Evolutionary conservation across 35 echinoderm and acorn worm species (phyloP).

Genomic region (Ptychodera flava): DNA sequence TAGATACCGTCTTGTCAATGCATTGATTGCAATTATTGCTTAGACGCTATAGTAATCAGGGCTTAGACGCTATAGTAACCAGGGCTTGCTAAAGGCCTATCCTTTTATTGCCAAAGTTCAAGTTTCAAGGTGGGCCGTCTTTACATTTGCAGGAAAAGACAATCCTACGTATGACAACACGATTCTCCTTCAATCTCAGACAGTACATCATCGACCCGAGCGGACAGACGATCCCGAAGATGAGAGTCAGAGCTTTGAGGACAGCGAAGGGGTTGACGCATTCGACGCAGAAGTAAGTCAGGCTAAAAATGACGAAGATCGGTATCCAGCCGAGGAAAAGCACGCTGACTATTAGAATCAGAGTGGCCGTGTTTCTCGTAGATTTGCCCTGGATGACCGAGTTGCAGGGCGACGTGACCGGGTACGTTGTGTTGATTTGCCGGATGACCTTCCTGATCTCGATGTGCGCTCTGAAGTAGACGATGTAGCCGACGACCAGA

Average conservation of each 20-base stretch:
- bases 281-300: background rate
- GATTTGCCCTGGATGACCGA: background rate
- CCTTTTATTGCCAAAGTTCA: too few species aligned
- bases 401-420: background rate
- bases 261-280: background rate
- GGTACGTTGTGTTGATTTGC: background rate
- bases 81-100: too few species aligned
- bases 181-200: background rate
- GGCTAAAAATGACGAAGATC: background rate
- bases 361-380: background rate
- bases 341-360: background rate
- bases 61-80: too few species aligned
- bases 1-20: too few species aligned
- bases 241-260: background rate
- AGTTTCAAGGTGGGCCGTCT: background rate
- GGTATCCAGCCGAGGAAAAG: background rate
- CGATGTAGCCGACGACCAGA: background rate
- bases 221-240: background rate
- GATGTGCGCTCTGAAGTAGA: background rate
- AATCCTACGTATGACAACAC: background rate
- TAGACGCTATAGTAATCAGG: too few species aligned
- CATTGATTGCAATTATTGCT: too few species aligned
- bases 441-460: background rate
- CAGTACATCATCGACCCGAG: background rate
- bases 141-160: background rate